These are phyloP conservation scores for Anagyrus pseudococci DNA, from an alignment of 2,888 invertebrate genomes.

Conservation along the genomic window DNA sequence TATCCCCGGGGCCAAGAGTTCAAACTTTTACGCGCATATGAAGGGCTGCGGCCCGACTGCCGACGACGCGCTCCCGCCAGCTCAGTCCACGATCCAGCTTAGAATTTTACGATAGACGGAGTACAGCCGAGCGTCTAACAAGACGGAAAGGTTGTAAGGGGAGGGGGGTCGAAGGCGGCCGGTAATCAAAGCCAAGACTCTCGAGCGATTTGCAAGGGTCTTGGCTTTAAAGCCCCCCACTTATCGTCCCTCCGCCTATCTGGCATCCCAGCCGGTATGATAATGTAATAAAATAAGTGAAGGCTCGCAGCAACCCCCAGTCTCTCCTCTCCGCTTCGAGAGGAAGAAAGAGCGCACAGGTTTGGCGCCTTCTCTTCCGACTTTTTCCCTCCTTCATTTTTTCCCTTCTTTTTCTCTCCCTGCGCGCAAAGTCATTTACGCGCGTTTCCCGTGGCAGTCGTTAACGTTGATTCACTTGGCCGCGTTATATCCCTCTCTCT, in stretches of 20 bases:
- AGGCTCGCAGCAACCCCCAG: constrained; percentile 45
- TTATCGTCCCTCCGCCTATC: constrained; percentile 25
- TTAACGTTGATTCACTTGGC: too few relatives aligned
- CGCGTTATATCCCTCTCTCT: too few relatives aligned
- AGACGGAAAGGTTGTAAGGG: constrained; percentile 6
- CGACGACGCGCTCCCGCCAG: too few relatives aligned
- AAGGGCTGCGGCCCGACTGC: too few relatives aligned
- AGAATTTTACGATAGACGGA: constrained; percentile 37
- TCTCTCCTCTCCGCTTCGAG: constrained; percentile 8
- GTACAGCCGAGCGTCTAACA: too few relatives aligned
- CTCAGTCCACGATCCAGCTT: constrained; percentile 33
- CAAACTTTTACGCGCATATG: too few relatives aligned
- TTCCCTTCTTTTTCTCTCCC: constrained; percentile 1
- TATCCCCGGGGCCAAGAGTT: too few relatives aligned
- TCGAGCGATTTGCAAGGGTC: constrained; percentile 52
- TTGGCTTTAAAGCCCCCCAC: constrained; percentile 25
- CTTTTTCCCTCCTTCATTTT: constrained; percentile 9
- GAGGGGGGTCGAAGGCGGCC: constrained; percentile 17
- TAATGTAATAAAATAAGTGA: constrained; percentile 63
- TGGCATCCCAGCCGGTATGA: constrained; percentile 59
- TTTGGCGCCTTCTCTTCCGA: background rate
- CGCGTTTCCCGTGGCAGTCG: too few relatives aligned
- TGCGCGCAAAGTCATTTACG: background rate
- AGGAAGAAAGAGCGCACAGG: background rate
- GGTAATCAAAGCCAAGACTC: constrained; percentile 38